Percentiles rank a stretch among this genome's conserved stretches.
Conservation (phyloP, 1,140 invertebrate species). For the Ericerus pela region DNA sequence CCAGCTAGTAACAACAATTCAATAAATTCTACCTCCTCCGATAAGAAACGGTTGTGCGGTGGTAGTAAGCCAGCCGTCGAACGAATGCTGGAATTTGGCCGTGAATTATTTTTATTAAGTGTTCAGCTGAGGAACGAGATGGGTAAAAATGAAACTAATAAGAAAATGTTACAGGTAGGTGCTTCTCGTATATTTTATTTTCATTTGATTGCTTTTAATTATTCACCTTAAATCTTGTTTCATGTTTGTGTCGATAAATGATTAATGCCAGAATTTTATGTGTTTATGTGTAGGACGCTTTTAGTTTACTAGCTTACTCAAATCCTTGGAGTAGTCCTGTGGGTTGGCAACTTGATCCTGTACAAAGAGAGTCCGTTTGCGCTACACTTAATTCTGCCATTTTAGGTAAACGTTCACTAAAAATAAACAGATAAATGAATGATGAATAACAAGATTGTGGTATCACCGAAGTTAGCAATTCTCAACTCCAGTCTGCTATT, state of each 20-base stretch:
- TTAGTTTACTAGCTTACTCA: constrained; percentile 92
- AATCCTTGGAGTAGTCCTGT: constrained; percentile 95
- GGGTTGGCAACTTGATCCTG: constrained; percentile 83
- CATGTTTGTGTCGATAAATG: not conserved
- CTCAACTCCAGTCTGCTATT: not conserved
- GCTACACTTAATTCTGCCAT: constrained; percentile 93
- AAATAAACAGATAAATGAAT: not conserved
- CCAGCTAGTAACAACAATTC: constrained; percentile 15
- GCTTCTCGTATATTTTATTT: not conserved
- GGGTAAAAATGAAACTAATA: constrained; percentile 70
- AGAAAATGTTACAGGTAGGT: constrained; percentile 77
- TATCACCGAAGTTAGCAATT: not conserved
- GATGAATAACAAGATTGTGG: not conserved
- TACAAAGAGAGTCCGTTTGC: constrained; percentile 84
- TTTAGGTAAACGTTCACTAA: constrained; percentile 45
- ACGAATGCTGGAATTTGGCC: constrained; percentile 83
- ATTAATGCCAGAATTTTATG: not conserved
- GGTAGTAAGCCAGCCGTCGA: constrained; percentile 69
- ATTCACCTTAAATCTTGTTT: not conserved
- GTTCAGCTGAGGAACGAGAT: constrained; percentile 65
- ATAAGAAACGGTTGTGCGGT: constrained; percentile 48
- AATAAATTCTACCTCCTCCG: constrained; percentile 19
- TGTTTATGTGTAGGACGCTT: constrained; percentile 62
- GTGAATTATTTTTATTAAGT: constrained; percentile 81
- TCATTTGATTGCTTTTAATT: not conserved